These are phyloP conservation scores for Leptoteleia sp. DNA, from an alignment of 1,140 invertebrate species.

Conservation along the genomic window DNA sequence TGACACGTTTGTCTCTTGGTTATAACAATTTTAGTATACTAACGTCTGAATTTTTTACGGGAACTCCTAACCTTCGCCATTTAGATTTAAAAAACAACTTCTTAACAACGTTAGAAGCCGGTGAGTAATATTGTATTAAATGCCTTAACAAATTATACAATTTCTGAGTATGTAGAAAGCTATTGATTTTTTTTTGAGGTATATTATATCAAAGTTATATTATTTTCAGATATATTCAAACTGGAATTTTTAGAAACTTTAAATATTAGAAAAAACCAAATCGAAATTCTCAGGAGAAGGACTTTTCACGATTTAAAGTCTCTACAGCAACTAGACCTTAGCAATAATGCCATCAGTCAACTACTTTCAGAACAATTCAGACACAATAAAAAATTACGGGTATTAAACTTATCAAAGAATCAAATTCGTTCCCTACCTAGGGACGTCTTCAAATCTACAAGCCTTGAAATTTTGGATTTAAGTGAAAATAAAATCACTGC, in stretches of 20 bases:
- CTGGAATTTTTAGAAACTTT: slow-evolving; percentile 87
- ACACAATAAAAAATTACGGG: slow-evolving; percentile 87
- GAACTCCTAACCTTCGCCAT: slow-evolving; percentile 84
- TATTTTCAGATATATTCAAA: slow-evolving; percentile 74
- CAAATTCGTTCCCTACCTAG: slow-evolving; percentile 87
- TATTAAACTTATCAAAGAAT: slow-evolving; percentile 89
- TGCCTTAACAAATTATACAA: too few relatives aligned
- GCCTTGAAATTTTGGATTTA: slow-evolving; percentile 90
- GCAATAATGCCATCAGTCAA: slow-evolving; percentile 88
- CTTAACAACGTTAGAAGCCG: slow-evolving; percentile 79
- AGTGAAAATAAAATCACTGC: slow-evolving; percentile 89
- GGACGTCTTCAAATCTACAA: slow-evolving; percentile 90
- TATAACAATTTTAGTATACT: slow-evolving; percentile 88
- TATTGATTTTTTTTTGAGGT: too few relatives aligned
- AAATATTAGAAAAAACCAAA: slow-evolving; percentile 87
- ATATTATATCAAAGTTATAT: too few relatives aligned
- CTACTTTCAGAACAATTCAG: slow-evolving; percentile 91
- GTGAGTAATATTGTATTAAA: slow-evolving; percentile 63
- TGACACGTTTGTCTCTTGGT: slow-evolving; percentile 86
- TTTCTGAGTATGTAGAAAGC: too few relatives aligned
- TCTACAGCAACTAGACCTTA: slow-evolving; percentile 90
- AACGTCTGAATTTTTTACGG: slow-evolving; percentile 84
- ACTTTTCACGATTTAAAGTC: slow-evolving; percentile 87
- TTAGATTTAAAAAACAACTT: slow-evolving; percentile 87
- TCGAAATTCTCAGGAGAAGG: slow-evolving; percentile 86